Evolutionary conservation across 2,888 invertebrate species (phyloP).

Genomic region (Pandemis cinnamomeana): DNA sequence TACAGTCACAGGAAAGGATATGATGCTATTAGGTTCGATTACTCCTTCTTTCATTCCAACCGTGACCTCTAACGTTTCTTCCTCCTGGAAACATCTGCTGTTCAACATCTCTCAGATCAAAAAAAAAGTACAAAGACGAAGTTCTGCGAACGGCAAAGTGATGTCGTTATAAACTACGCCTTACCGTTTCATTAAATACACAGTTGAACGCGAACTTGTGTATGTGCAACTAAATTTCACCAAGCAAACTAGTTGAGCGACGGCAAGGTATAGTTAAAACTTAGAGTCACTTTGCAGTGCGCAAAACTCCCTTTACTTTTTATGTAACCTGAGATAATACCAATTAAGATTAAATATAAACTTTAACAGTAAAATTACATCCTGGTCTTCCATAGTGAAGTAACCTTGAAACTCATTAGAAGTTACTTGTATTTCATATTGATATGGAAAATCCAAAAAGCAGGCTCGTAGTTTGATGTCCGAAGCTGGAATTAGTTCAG

Average conservation of each 20-base stretch:
- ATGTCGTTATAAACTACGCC: no score
- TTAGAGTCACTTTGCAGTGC: no score
- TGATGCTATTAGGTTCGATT: constrained; percentile 74
- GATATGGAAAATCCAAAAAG: constrained; percentile 84
- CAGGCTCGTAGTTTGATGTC: constrained; percentile 84
- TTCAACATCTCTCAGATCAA: not conserved
- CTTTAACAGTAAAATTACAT: constrained; percentile 52
- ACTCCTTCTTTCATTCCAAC: constrained; percentile 68
- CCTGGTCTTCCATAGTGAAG: constrained; percentile 67
- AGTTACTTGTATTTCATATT: constrained; percentile 72
- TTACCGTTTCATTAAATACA: no score
- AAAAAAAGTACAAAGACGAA: no score
- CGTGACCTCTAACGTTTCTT: constrained; percentile 63
- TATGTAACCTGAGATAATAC: no score
- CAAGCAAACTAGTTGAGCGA: no score
- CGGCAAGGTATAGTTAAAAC: no score
- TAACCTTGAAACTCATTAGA: constrained; percentile 81
- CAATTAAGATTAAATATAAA: no score
- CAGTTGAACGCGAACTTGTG: no score
- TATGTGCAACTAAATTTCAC: no score
- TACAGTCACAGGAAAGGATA: constrained; percentile 73
- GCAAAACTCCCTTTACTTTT: no score
- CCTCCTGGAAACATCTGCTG: constrained; percentile 43
- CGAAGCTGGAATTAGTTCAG: constrained; percentile 75
- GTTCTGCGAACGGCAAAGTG: no score